These are phyloP conservation scores for Xanthostigma xanthostigma DNA, from an alignment of 2,888 invertebrate species.

Conservation along the genomic window DNA sequence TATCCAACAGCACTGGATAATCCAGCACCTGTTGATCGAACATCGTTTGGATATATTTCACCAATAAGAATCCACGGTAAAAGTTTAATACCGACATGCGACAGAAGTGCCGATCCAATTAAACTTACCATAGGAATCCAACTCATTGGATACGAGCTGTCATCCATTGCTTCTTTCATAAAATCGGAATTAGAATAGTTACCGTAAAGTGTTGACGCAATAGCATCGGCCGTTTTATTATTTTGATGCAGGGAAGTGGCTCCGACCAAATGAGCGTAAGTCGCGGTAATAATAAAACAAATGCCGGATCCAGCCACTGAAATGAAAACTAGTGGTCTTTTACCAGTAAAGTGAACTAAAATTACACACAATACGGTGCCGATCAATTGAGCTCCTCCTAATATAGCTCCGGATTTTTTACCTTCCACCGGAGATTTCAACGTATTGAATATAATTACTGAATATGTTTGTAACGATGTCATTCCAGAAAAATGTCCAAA, in stretches of 20 bases:
- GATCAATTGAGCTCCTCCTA: constrained; percentile 53
- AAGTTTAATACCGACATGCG: constrained; percentile 52
- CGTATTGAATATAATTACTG: constrained; percentile 56
- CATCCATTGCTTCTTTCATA: background rate
- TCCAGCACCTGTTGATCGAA: constrained; percentile 57
- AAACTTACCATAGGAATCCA: constrained; percentile 58
- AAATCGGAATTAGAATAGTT: too few species aligned
- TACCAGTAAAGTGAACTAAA: constrained; percentile 57
- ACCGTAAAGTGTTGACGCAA: too few species aligned
- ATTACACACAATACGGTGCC: constrained; percentile 50
- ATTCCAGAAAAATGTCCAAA: constrained; percentile 63
- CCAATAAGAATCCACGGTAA: constrained; percentile 71
- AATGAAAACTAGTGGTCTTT: constrained; percentile 48
- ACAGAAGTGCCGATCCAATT: constrained; percentile 48
- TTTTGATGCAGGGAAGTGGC: background rate
- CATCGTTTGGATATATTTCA: constrained; percentile 56
- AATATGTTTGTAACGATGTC: constrained; percentile 56
- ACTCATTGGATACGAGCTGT: constrained; percentile 2
- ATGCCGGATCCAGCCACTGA: constrained; percentile 51
- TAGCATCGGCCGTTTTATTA: too few species aligned
- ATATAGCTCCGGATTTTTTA: constrained; percentile 56
- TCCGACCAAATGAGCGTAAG: constrained; percentile 31
- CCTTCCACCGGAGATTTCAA: constrained; percentile 59
- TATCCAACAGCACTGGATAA: constrained; percentile 59
- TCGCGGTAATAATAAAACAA: constrained; percentile 45